phyloP scores from a whole-genome alignment of 2,113 vertebrate genomes.

The Myotis lucifugus region DNA sequence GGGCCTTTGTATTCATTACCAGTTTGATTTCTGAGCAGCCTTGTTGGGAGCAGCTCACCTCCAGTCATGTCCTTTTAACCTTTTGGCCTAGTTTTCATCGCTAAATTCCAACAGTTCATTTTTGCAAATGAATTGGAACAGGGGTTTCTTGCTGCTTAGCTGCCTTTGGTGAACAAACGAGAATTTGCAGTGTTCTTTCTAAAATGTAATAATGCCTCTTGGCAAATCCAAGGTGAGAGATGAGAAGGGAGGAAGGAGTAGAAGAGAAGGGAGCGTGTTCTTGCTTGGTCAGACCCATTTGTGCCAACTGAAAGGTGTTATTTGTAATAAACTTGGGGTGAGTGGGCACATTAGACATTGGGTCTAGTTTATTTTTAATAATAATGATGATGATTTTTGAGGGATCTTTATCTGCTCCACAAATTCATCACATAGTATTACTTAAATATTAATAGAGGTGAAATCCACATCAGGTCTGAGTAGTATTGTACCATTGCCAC shows the following conservation, averaged over 20 bases:
- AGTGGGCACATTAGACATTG: neutral
- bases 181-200: neutral
- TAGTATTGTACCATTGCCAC: neutral
- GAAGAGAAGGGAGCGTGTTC: neutral
- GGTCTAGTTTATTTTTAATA: neutral
- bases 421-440: neutral
- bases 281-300: neutral
- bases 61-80: neutral
- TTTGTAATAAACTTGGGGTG: conserved; percentile 8
- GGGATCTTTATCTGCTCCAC: neutral
- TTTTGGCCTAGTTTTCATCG: neutral
- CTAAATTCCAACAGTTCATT: neutral
- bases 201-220: neutral
- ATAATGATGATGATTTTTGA: conserved; percentile 6
- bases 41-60: neutral
- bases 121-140: conserved; percentile 42
- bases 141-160: neutral
- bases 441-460: neutral
- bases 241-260: neutral
- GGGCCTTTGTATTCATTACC: neutral
- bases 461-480: neutral
- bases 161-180: neutral
- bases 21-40: neutral
- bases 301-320: neutral
- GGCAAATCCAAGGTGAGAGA: neutral